Evolutionary conservation across 2,888 invertebrate species (phyloP).

Genomic region (Taenaris catops): DNA sequence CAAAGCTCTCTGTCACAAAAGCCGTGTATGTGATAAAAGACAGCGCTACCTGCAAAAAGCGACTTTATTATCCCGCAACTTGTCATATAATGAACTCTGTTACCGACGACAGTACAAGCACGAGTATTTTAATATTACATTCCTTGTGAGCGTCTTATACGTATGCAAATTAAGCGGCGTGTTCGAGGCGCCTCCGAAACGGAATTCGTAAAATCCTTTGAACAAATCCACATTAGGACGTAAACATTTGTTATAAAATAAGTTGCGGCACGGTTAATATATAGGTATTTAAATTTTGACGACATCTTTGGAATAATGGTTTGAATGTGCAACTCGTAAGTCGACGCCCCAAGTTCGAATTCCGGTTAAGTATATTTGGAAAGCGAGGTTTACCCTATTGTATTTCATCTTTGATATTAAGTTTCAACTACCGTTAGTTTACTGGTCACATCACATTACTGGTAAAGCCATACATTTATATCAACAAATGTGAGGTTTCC

Average conservation of each 20-base stretch:
- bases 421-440: too few relatives aligned
- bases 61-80: slow-evolving; percentile 17
- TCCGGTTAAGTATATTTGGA: too few relatives aligned
- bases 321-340: too few relatives aligned
- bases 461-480: too few relatives aligned
- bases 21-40: slow-evolving; percentile 11
- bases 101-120: slow-evolving; percentile 20
- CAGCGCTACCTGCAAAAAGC: slow-evolving; percentile 19
- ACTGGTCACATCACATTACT: too few relatives aligned
- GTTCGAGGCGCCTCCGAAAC: slow-evolving; percentile 20
- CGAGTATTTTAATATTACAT: slow-evolving; percentile 27
- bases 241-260: slow-evolving; percentile 12
- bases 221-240: slow-evolving; percentile 21
- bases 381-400: too few relatives aligned
- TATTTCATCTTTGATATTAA: too few relatives aligned
- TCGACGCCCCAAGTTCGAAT: too few relatives aligned
- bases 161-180: slow-evolving; percentile 27
- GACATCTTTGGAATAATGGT: too few relatives aligned
- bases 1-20: slow-evolving; percentile 15
- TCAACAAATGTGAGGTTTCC: too few relatives aligned
- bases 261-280: slow-evolving; percentile 2
- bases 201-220: slow-evolving; percentile 25
- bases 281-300: slow-evolving; percentile 2
- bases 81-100: slow-evolving; percentile 26
- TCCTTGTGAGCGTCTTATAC: slow-evolving; percentile 26